Evolutionary conservation across 1,140 invertebrate genomes (phyloP).

Genomic region (Dysdera silvatica): DNA sequence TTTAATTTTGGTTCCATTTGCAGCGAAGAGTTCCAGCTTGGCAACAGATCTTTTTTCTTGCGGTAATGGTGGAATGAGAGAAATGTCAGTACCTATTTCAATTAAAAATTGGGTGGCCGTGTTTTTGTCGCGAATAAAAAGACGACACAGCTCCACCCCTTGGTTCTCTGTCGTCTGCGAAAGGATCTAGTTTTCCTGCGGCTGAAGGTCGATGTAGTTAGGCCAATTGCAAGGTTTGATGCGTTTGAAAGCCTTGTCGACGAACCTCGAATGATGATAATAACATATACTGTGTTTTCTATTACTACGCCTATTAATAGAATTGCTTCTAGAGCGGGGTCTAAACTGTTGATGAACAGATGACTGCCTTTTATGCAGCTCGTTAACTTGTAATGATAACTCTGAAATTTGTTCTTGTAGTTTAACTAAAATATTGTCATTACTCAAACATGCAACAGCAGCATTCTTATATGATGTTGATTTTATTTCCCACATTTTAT

Average conservation of each 20-base stretch:
- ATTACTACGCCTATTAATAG: neutral
- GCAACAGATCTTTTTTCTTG: neutral
- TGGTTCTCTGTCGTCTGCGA: neutral
- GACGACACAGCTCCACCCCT: neutral
- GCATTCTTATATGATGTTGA: too few relatives aligned
- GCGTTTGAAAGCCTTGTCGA: neutral
- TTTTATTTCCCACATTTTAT: conserved; percentile 1
- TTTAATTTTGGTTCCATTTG: conserved; percentile 19
- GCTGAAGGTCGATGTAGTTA: neutral
- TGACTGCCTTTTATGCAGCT: too few relatives aligned
- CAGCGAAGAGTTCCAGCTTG: conserved; percentile 10
- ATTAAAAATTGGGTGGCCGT: neutral
- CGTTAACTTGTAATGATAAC: too few relatives aligned
- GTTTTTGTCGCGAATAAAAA: neutral
- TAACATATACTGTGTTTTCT: conserved; percentile 1
- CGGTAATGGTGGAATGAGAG: neutral
- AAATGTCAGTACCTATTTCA: neutral
- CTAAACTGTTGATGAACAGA: neutral
- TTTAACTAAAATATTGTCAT: too few relatives aligned
- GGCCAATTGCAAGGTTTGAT: neutral
- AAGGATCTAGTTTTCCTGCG: neutral
- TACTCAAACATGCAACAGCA: too few relatives aligned
- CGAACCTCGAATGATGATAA: conserved; percentile 6
- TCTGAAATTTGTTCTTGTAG: too few relatives aligned
- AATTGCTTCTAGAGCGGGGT: neutral